These are phyloP conservation scores for Danio albolineatus DNA, from an alignment of 2,797 vertebrate species.

Conservation along the genomic window DNA sequence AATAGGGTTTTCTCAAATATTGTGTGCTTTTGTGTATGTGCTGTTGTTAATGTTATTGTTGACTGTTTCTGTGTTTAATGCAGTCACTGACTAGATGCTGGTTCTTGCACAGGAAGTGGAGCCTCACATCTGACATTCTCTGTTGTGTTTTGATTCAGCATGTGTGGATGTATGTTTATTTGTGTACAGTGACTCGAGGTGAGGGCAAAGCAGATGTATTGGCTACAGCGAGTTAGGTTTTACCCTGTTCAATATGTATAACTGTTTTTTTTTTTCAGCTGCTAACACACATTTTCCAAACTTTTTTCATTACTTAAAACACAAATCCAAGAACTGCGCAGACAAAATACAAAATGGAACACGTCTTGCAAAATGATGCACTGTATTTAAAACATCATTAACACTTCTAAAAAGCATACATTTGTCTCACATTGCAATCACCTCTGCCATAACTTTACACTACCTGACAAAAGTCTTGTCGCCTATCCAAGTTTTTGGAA, in stretches of 20 bases:
- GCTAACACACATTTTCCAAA: too few relatives aligned
- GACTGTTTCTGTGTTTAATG: slow-evolving; percentile 47
- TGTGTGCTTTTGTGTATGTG: slow-evolving; percentile 37
- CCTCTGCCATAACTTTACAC: too few relatives aligned
- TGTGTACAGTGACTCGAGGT: slow-evolving; percentile 51
- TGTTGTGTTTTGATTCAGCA: slow-evolving; percentile 40
- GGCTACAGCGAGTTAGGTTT: slow-evolving; percentile 26
- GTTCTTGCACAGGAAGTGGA: slow-evolving; percentile 39
- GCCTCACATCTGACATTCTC: slow-evolving; percentile 21
- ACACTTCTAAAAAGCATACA: too few relatives aligned
- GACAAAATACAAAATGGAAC: too few relatives aligned
- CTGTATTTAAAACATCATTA: too few relatives aligned
- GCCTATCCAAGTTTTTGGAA: too few relatives aligned
- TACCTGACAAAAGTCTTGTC: too few relatives aligned
- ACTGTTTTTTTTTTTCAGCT: too few relatives aligned
- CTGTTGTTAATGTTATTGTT: slow-evolving; percentile 37
- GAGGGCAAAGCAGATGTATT: slow-evolving; percentile 48
- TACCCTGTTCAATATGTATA: not conserved
- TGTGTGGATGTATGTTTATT: slow-evolving; percentile 20
- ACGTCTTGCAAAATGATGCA: too few relatives aligned
- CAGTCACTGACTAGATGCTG: slow-evolving; percentile 27
- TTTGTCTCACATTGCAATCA: too few relatives aligned
- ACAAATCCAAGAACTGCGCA: too few relatives aligned
- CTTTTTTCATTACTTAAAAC: too few relatives aligned
- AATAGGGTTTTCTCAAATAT: slow-evolving; percentile 51